These are phyloP conservation scores for Brachyrhaphis roseni DNA, from an alignment of 2,797 vertebrate genomes.

Conservation along the genomic window DNA sequence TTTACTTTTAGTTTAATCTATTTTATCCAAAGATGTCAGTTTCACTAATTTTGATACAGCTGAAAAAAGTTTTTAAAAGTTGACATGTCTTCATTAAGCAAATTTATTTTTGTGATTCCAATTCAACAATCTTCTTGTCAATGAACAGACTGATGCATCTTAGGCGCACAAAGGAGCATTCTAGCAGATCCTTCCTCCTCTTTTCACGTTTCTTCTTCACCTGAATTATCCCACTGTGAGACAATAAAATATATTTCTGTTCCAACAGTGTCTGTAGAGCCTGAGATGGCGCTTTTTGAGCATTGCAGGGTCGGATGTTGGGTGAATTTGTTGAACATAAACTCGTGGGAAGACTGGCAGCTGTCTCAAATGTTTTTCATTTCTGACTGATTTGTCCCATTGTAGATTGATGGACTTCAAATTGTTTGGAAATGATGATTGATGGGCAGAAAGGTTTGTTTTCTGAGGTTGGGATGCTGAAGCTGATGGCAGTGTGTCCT, in stretches of 20 bases:
- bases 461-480: not conserved
- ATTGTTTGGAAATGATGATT: constrained; percentile 4
- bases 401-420: not conserved
- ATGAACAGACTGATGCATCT: not conserved
- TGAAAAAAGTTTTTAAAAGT: too few species aligned
- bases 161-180: not conserved
- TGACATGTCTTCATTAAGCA: too few species aligned
- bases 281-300: not conserved
- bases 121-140: too few species aligned
- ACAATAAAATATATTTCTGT: not conserved
- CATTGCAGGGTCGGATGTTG: not conserved
- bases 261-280: not conserved
- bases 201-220: not conserved
- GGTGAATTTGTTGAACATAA: not conserved
- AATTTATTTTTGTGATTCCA: too few species aligned
- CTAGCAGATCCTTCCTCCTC: not conserved
- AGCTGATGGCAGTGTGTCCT: not conserved
- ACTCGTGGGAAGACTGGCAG: not conserved
- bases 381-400: not conserved
- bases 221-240: not conserved
- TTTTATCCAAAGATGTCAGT: not conserved
- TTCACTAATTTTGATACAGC: too few species aligned
- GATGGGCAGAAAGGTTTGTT: not conserved
- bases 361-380: not conserved
- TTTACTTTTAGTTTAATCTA: not conserved